phyloP scores from a whole-genome alignment of 2,113 vertebrate genomes.

The Thymallus thymallus region DNA sequence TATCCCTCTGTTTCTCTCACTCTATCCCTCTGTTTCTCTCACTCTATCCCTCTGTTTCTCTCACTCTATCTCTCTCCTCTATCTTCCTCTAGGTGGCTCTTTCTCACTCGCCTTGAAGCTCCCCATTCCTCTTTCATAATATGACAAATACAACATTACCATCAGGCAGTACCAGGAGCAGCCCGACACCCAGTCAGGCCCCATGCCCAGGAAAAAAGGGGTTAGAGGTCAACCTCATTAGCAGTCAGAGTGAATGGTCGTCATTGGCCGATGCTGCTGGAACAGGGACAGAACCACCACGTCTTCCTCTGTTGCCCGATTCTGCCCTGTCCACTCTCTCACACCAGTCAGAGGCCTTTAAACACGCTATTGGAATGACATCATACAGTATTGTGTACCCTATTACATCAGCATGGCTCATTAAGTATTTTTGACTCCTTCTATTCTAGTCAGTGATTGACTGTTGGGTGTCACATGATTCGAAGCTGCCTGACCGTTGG shows the following conservation, averaged over 20 bases:
- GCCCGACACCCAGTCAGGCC: slow-evolving; percentile 29
- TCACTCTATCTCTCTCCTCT: slow-evolving; percentile 4
- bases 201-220: slow-evolving; percentile 23
- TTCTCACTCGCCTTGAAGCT: slow-evolving; percentile 1
- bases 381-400: slow-evolving; percentile 3
- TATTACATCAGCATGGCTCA: slow-evolving; percentile 28
- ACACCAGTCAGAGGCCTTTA: slow-evolving; percentile 30
- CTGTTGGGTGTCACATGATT: no score
- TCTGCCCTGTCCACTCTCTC: slow-evolving; percentile 6
- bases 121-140: background rate
- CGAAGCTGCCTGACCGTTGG: no score
- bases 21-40: slow-evolving; percentile 1
- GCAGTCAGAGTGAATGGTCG: slow-evolving; percentile 50
- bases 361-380: slow-evolving; percentile 34
- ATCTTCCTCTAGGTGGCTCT: background rate
- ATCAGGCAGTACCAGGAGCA: slow-evolving; percentile 38
- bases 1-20: background rate
- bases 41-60: background rate
- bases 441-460: no score
- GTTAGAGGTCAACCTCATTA: slow-evolving; percentile 78
- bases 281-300: slow-evolving; percentile 35
- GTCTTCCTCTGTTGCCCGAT: background rate
- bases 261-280: slow-evolving; percentile 57
- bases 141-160: slow-evolving; percentile 40
- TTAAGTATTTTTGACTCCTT: slow-evolving; percentile 7